phyloP scores from a whole-genome alignment of 1,140 invertebrate genomes.

The Lepidotrigona ventralis region DNA sequence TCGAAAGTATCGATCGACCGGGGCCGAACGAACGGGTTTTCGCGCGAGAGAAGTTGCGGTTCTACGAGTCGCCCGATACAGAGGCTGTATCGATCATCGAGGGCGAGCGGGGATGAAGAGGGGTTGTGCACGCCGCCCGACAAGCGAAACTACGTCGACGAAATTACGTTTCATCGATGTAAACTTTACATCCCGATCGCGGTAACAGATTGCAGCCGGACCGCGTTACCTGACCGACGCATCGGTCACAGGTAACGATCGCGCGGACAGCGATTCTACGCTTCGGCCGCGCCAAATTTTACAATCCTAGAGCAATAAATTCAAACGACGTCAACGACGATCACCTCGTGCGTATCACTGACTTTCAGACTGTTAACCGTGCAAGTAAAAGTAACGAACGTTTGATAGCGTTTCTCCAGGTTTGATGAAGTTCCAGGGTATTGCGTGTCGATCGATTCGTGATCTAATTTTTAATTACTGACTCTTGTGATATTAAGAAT shows the following conservation, averaged over 20 bases:
- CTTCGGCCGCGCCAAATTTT: slow-evolving; percentile 38
- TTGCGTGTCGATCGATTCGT: too few relatives aligned
- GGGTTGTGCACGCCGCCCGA: neutral
- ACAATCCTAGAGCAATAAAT: slow-evolving; percentile 22
- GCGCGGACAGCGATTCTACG: slow-evolving; percentile 48
- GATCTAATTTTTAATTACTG: too few relatives aligned
- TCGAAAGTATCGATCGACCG: neutral
- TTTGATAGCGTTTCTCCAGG: too few relatives aligned
- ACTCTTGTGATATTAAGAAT: too few relatives aligned
- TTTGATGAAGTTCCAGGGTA: neutral
- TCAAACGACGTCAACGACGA: slow-evolving; percentile 55
- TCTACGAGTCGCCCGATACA: neutral
- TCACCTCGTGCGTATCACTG: slow-evolving; percentile 10
- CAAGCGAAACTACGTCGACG: slow-evolving; percentile 30
- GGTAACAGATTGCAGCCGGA: slow-evolving; percentile 32
- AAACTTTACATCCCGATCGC: slow-evolving; percentile 40
- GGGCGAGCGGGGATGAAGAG: too few relatives aligned
- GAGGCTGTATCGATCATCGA: slow-evolving; percentile 33
- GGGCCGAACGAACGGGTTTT: too few relatives aligned
- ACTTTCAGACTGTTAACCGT: neutral
- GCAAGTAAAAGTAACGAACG: neutral
- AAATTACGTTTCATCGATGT: slow-evolving; percentile 45
- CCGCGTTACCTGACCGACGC: slow-evolving; percentile 31
- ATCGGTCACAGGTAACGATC: slow-evolving; percentile 30
- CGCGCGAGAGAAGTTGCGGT: neutral